A percentile compares a stretch with the other conserved stretches of the same genome.
Evolutionary conservation across 2,888 invertebrate genomes (phyloP).

Genomic region (Protodeltote pygarga): DNA sequence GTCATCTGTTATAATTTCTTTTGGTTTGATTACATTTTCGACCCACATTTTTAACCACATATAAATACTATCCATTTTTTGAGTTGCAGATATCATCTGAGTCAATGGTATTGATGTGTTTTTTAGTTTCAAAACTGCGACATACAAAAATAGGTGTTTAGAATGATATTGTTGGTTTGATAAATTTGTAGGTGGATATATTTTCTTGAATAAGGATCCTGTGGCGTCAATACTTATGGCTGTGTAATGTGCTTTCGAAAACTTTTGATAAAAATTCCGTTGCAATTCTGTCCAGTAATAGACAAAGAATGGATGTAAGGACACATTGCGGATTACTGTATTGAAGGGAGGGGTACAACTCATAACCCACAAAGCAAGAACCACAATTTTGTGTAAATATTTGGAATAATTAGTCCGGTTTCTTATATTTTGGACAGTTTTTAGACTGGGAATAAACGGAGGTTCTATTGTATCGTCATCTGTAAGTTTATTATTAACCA

Average conservation of each 20-base stretch:
- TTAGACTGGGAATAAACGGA: constrained; percentile 11
- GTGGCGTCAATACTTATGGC: constrained; percentile 13
- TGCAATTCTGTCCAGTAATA: constrained; percentile 19
- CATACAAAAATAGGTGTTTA: constrained; percentile 19
- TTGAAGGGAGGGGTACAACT: constrained; percentile 3
- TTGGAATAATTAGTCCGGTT: constrained; percentile 1
- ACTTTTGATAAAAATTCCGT: constrained; percentile 7
- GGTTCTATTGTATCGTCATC: constrained; percentile 15
- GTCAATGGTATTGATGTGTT: constrained; percentile 5
- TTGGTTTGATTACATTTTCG: constrained; percentile 3
- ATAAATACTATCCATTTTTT: constrained; percentile 10
- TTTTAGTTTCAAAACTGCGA: constrained; percentile 7
- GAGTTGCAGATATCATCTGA: constrained; percentile 18
- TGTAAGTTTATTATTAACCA: constrained; percentile 6
- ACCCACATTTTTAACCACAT: constrained; percentile 16
- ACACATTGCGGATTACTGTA: constrained; percentile 4
- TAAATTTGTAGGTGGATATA: constrained; percentile 14
- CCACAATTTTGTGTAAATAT: constrained; percentile 17
- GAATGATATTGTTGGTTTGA: constrained; percentile 1
- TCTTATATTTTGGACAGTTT: constrained; percentile 21
- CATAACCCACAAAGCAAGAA: constrained; percentile 21
- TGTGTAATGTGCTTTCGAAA: constrained; percentile 10
- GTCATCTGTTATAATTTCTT: constrained; percentile 16
- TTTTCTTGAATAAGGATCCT: constrained; percentile 17
- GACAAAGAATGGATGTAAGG: constrained; percentile 13